Conservation (phyloP, 2,888 invertebrate species). For the Dasypogon diadema region DNA sequence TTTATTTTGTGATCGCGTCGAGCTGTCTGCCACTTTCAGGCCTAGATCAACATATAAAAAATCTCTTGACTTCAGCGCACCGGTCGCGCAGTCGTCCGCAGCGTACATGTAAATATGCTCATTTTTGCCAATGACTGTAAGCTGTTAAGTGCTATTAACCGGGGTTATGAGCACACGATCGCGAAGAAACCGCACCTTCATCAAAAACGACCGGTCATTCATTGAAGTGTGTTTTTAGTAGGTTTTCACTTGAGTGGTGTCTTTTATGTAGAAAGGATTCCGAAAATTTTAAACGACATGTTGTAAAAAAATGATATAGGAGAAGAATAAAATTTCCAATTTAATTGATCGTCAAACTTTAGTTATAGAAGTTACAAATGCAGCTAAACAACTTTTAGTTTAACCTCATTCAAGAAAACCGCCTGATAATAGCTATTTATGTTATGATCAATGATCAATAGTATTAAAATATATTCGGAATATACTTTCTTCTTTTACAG, state of each 20-base stretch:
- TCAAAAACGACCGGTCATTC: neutral
- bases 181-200: neutral
- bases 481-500: too few relatives aligned
- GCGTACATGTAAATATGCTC: neutral
- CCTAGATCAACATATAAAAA: slow-evolving; percentile 31
- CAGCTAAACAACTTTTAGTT: too few relatives aligned
- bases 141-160: neutral
- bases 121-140: neutral
- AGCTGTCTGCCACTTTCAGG: slow-evolving; percentile 42
- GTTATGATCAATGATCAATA: too few relatives aligned
- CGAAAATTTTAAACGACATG: too few relatives aligned
- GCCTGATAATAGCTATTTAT: too few relatives aligned
- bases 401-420: too few relatives aligned
- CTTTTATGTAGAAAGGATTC: too few relatives aligned
- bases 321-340: too few relatives aligned
- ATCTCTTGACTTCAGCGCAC: slow-evolving; percentile 2
- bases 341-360: too few relatives aligned
- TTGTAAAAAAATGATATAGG: too few relatives aligned
- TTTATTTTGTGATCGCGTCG: slow-evolving; percentile 41
- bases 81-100: neutral
- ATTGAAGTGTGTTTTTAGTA: neutral
- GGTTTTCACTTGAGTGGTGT: neutral
- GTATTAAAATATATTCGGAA: too few relatives aligned
- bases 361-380: too few relatives aligned
- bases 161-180: neutral